A percentile compares a stretch with the other conserved stretches of the same genome.
Evolutionary conservation across 2,888 invertebrate species (phyloP).

Genomic region (Himalopsyche kuldschensis): DNA sequence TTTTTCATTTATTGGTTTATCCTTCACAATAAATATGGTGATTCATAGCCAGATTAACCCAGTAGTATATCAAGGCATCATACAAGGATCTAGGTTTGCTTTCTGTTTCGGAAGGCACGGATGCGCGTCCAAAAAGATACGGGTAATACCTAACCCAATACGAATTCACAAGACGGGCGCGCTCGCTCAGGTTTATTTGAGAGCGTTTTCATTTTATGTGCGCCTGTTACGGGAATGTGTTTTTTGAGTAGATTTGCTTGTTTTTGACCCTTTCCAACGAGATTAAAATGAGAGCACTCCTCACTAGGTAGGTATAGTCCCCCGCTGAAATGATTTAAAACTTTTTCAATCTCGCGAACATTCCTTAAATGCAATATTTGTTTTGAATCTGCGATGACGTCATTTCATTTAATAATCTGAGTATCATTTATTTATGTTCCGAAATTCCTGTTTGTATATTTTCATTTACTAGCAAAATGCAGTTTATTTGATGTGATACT

Average conservation of each 20-base stretch:
- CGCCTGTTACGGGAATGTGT: slow-evolving; percentile 4
- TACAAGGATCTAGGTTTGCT: slow-evolving; percentile 1
- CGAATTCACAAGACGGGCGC: slow-evolving; percentile 10
- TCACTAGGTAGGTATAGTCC: too few relatives aligned
- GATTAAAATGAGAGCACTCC: neutral
- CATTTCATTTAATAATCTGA: too few relatives aligned
- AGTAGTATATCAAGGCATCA: slow-evolving; percentile 2
- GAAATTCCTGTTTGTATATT: too few relatives aligned
- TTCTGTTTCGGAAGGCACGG: slow-evolving; percentile 9
- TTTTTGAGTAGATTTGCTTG: slow-evolving; percentile 21
- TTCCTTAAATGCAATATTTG: neutral
- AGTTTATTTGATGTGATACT: too few relatives aligned
- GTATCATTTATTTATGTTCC: too few relatives aligned
- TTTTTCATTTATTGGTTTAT: too few relatives aligned
- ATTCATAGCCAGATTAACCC: slow-evolving; percentile 3
- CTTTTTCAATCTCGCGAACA: too few relatives aligned
- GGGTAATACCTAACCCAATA: slow-evolving; percentile 3
- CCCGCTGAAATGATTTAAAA: too few relatives aligned
- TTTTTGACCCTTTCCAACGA: slow-evolving; percentile 9
- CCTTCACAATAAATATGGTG: neutral
- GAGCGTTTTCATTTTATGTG: slow-evolving; percentile 13
- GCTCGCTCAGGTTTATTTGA: slow-evolving; percentile 4
- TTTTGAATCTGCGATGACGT: neutral
- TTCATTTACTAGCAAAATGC: too few relatives aligned
- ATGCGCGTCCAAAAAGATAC: slow-evolving; percentile 4